Conservation (phyloP, 2,113 vertebrate species). For the Tyrannus savana region DNA sequence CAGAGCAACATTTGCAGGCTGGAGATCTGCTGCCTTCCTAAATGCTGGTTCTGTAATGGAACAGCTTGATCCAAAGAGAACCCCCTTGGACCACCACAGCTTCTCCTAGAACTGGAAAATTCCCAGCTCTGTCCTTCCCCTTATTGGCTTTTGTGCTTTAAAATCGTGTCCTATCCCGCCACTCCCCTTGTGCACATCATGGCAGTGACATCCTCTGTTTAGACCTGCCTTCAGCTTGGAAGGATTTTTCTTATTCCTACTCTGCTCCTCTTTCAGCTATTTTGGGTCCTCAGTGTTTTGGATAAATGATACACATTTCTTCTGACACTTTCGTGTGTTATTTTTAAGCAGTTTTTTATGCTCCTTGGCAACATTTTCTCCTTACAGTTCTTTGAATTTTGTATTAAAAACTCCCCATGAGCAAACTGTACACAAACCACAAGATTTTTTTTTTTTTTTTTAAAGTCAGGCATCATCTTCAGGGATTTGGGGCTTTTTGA, state of each 20-base stretch:
- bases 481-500: conserved; percentile 7
- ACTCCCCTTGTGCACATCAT: rapidly evolving
- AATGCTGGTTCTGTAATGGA: rapidly evolving
- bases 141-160: neutral
- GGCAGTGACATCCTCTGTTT: neutral
- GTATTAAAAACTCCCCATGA: neutral
- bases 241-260: neutral
- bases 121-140: neutral
- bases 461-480: neutral
- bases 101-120: neutral
- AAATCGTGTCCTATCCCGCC: neutral
- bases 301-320: conserved; percentile 8
- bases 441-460: neutral
- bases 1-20: neutral
- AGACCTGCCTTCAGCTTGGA: neutral
- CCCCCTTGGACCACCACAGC: neutral
- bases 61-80: neutral
- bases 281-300: neutral
- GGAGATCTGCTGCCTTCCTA: neutral
- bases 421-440: neutral
- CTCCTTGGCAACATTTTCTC: conserved; percentile 33
- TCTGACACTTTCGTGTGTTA: conserved; percentile 20
- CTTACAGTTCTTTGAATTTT: conserved; percentile 14
- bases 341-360: conserved; percentile 36
- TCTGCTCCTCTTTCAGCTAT: neutral